Evolutionary conservation across 2,797 vertebrate species (phyloP).

Genomic region (Ataeniobius toweri): DNA sequence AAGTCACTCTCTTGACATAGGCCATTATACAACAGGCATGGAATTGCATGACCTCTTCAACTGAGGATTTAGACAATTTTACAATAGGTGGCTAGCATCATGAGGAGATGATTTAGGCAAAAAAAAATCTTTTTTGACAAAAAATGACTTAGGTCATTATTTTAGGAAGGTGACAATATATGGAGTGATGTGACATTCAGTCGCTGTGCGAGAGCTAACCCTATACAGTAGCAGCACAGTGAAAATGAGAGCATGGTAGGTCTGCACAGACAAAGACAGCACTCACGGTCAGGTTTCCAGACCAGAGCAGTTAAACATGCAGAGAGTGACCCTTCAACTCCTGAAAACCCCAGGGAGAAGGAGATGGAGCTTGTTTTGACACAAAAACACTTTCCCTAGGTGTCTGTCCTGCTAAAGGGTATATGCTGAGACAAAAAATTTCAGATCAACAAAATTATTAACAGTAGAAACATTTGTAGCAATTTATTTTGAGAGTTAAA

Average conservation of each 20-base stretch:
- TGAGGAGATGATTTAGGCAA: too few relatives aligned
- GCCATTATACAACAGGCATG: too few relatives aligned
- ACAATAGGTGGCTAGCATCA: too few relatives aligned
- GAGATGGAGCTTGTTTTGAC: slow-evolving; percentile 35
- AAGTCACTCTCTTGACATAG: too few relatives aligned
- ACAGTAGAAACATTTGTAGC: slow-evolving; percentile 32
- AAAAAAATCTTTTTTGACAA: too few relatives aligned
- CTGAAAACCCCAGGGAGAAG: slow-evolving; percentile 66
- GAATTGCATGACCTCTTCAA: too few relatives aligned
- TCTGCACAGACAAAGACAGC: slow-evolving; percentile 73
- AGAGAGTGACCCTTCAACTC: slow-evolving; percentile 74
- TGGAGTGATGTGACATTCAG: slow-evolving; percentile 58
- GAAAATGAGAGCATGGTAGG: slow-evolving; percentile 39
- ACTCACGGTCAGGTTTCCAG: slow-evolving; percentile 78
- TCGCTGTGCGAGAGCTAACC: slow-evolving; percentile 54
- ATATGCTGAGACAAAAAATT: slow-evolving; percentile 30
- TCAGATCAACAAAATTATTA: slow-evolving; percentile 39
- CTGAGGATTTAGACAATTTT: too few relatives aligned
- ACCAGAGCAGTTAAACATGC: slow-evolving; percentile 74
- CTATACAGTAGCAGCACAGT: slow-evolving; percentile 61
- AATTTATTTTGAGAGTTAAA: slow-evolving; percentile 42
- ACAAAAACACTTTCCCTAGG: slow-evolving; percentile 68
- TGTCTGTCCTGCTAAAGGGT: slow-evolving; percentile 42
- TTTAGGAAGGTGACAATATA: slow-evolving; percentile 7
- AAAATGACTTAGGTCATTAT: too few relatives aligned